These are phyloP conservation scores for Platycercus adscitus DNA, from an alignment of 2,113 vertebrate species.

Conservation along the genomic window DNA sequence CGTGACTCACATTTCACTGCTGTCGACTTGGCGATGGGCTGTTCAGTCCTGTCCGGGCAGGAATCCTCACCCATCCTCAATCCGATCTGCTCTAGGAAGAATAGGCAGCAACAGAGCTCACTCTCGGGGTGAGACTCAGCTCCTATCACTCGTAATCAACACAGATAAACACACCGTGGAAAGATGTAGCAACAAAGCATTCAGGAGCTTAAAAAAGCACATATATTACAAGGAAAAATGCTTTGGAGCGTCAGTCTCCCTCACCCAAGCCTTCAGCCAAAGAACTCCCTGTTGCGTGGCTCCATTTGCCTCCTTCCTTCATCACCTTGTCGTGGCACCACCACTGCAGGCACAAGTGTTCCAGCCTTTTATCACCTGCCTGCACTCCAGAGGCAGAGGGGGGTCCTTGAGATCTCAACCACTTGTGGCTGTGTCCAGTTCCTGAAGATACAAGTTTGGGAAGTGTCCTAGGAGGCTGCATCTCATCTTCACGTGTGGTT, in stretches of 20 bases:
- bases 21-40: not conserved
- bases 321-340: not conserved
- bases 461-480: not conserved
- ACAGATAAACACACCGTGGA: not conserved
- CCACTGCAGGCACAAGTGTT: fast-evolving
- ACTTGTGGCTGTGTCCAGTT: not conserved
- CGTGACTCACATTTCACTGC: constrained; percentile 54
- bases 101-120: not conserved
- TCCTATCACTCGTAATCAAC: not conserved
- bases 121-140: not conserved
- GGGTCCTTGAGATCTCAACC: not conserved
- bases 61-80: constrained; percentile 36
- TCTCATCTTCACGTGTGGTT: not conserved
- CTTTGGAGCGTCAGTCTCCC: not conserved
- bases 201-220: not conserved
- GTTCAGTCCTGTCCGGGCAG: constrained; percentile 62
- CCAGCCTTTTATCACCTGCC: not conserved
- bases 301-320: not conserved
- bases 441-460: not conserved
- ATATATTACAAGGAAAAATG: not conserved
- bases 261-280: not conserved
- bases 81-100: constrained; percentile 1
- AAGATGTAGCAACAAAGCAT: not conserved
- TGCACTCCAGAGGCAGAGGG: not conserved
- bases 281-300: not conserved